phyloP scores from a whole-genome alignment of 2,888 invertebrate species.

The Spilosoma lubricipeda region DNA sequence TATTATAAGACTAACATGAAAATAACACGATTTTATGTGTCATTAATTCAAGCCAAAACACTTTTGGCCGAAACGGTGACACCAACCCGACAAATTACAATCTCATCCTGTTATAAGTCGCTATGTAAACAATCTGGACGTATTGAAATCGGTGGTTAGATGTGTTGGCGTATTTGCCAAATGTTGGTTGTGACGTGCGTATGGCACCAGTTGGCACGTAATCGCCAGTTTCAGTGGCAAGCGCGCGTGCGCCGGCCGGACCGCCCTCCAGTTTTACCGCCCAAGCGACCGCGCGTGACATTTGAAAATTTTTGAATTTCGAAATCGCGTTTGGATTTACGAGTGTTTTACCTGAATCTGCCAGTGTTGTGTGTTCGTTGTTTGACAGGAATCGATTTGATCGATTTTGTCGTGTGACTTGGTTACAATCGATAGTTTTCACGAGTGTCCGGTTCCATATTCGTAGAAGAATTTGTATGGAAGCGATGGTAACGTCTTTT shows the following conservation, averaged over 20 bases:
- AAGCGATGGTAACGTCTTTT: slow-evolving; percentile 59
- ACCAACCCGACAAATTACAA: slow-evolving; percentile 60
- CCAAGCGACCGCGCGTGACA: slow-evolving; percentile 73
- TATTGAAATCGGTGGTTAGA: slow-evolving; percentile 56
- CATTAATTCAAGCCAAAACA: slow-evolving; percentile 58
- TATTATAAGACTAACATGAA: slow-evolving; percentile 63
- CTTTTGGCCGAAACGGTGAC: slow-evolving; percentile 47
- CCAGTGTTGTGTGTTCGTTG: slow-evolving; percentile 53
- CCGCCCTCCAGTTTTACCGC: slow-evolving; percentile 72
- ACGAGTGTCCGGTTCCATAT: slow-evolving; percentile 55
- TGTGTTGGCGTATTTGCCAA: slow-evolving; percentile 63
- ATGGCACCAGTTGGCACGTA: slow-evolving; percentile 56
- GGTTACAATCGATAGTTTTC: slow-evolving; percentile 53
- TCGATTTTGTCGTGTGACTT: slow-evolving; percentile 57
- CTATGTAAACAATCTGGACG: slow-evolving; percentile 60
- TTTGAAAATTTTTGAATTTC: slow-evolving; percentile 60
- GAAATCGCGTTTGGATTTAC: slow-evolving; percentile 50
- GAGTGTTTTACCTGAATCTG: slow-evolving; percentile 51
- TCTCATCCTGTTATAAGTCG: slow-evolving; percentile 50
- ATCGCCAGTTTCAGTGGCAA: slow-evolving; percentile 73
- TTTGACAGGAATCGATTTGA: slow-evolving; percentile 47
- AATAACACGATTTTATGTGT: slow-evolving; percentile 68
- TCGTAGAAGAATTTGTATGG: slow-evolving; percentile 57
- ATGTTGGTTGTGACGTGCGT: slow-evolving; percentile 58
- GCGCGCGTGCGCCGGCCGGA: slow-evolving; percentile 75